Evolutionary conservation across 1,140 invertebrate genomes (phyloP).

Genomic region (Drusus annulatus): DNA sequence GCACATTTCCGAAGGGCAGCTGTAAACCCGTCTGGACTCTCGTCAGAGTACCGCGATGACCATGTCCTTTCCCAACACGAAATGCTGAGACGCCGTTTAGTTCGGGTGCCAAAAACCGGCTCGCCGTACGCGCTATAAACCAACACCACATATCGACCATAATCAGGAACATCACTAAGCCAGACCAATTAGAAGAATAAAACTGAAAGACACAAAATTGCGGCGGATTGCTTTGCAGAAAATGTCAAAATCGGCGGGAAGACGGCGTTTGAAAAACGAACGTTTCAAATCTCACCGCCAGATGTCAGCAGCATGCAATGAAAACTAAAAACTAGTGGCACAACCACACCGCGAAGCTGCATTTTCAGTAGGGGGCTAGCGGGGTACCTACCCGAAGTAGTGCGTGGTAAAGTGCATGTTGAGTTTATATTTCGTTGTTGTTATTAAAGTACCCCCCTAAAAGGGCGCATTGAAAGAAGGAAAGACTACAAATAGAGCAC

Average conservation of each 20-base stretch:
- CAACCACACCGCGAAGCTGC: not conserved
- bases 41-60: not conserved
- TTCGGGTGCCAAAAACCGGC: constrained; percentile 15
- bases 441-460: constrained; percentile 12
- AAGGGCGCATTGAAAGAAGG: too few relatives aligned
- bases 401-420: constrained; percentile 19
- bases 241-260: constrained; percentile 37
- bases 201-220: not conserved
- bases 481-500: too few relatives aligned
- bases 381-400: constrained; percentile 30
- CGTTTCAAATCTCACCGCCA: constrained; percentile 30
- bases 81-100: not conserved
- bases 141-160: constrained; percentile 3
- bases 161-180: not conserved
- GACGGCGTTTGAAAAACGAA: constrained; percentile 37
- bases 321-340: constrained; percentile 33
- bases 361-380: constrained; percentile 9
- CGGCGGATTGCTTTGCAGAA: not conserved
- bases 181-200: too few relatives aligned
- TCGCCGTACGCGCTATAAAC: not conserved
- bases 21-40: not conserved
- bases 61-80: constrained; percentile 39
- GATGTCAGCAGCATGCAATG: constrained; percentile 38
- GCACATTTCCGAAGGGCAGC: constrained; percentile 8
- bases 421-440: constrained; percentile 27